Evolutionary conservation across 2,797 vertebrate genomes (phyloP).

Genomic region (Yasuhikotakia modesta): DNA sequence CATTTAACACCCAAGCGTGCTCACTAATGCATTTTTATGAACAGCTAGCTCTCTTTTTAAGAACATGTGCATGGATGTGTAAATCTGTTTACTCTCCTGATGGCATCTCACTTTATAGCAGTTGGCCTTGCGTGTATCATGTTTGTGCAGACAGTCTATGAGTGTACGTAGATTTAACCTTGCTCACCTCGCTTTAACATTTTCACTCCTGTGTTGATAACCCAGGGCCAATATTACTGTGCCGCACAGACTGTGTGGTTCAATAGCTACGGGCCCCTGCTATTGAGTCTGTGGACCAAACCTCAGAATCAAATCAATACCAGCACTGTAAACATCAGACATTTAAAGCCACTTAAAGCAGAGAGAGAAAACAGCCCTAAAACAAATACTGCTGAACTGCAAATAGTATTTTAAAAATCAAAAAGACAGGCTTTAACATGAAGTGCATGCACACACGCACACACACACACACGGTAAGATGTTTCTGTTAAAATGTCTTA

Average conservation of each 20-base stretch:
- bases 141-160: conserved; percentile 46
- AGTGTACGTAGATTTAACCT: conserved; percentile 58
- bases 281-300: conserved; percentile 65
- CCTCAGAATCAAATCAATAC: conserved; percentile 67
- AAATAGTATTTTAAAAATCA: conserved; percentile 23
- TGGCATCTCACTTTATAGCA: conserved; percentile 20
- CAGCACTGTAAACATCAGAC: conserved; percentile 64
- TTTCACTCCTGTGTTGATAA: conserved; percentile 39
- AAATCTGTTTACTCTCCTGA: conserved; percentile 16
- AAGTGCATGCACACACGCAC: neutral
- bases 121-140: conserved; percentile 20
- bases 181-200: conserved; percentile 54
- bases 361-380: conserved; percentile 13
- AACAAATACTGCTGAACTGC: conserved; percentile 28
- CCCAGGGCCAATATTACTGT: conserved; percentile 48
- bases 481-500: neutral
- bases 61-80: conserved; percentile 23
- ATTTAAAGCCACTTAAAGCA: conserved; percentile 35
- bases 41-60: conserved; percentile 26
- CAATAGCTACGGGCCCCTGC: conserved; percentile 63
- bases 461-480: neutral
- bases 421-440: neutral
- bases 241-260: conserved; percentile 27
- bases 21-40: conserved; percentile 10
- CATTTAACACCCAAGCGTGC: conserved; percentile 6